Conservation (phyloP, 2,113 vertebrate species). For the Eurystomus gularis region DNA sequence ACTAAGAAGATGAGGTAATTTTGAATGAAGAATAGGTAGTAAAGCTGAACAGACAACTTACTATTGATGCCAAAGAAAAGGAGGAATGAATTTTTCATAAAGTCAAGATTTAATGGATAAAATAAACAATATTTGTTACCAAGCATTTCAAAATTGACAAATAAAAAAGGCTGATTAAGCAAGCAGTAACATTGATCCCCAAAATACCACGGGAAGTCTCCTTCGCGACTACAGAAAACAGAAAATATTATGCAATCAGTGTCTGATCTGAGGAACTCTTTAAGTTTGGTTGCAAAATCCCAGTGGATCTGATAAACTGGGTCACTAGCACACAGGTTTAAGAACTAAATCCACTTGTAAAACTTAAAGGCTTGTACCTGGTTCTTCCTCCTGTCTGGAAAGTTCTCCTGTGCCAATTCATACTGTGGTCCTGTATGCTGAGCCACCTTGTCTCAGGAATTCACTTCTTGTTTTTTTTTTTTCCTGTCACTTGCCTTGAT, state of each 20-base stretch:
- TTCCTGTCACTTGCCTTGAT: not conserved
- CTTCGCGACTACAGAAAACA: not conserved
- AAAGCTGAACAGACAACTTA: slow-evolving; percentile 8
- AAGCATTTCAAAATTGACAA: not conserved
- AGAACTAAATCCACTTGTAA: not conserved
- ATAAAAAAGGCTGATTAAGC: not conserved
- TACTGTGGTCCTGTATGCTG: not conserved
- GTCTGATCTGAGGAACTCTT: not conserved
- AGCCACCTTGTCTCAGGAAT: not conserved
- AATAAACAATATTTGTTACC: not conserved
- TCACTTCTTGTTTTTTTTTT: not conserved
- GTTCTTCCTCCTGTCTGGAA: not conserved
- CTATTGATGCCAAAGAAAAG: not conserved
- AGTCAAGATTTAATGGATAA: not conserved
- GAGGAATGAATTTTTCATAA: slow-evolving; percentile 1
- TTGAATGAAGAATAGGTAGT: slow-evolving; percentile 4
- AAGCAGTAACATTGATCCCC: not conserved
- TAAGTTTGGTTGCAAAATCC: not conserved
- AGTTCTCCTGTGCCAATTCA: not conserved
- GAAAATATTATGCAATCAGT: rapidly evolving
- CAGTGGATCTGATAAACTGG: not conserved
- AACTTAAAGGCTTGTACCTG: not conserved
- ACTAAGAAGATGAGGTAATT: not conserved
- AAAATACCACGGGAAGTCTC: not conserved
- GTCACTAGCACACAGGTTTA: not conserved